A percentile compares a stretch with the other conserved stretches of the same genome.
These are phyloP conservation scores for Muscicapa adusta DNA, from an alignment of 2,113 vertebrate genomes.

Conservation along the genomic window DNA sequence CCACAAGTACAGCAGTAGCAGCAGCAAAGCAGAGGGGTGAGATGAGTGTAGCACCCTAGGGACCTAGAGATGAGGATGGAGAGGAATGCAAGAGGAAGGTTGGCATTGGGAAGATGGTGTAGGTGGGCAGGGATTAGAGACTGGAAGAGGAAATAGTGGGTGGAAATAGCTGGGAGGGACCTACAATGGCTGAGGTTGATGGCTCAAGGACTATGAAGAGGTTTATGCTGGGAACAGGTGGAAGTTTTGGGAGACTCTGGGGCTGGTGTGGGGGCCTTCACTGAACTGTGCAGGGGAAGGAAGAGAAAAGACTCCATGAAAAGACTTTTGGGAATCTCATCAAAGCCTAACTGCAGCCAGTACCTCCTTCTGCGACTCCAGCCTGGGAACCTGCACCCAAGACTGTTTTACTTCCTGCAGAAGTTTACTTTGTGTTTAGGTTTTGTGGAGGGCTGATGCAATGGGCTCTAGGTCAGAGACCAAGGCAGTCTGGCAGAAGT, in stretches of 20 bases:
- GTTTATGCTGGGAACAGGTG: background rate
- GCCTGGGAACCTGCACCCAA: no score
- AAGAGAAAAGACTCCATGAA: background rate
- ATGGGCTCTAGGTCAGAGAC: background rate
- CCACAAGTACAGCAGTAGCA: background rate
- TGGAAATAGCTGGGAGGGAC: background rate
- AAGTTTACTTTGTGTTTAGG: background rate
- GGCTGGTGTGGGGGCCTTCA: background rate
- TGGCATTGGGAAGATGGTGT: background rate
- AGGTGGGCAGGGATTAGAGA: background rate
- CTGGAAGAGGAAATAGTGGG: background rate
- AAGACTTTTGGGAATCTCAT: background rate
- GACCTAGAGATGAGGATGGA: background rate
- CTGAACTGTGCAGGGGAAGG: background rate
- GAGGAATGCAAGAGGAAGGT: background rate
- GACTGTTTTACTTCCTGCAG: background rate
- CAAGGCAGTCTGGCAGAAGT: background rate
- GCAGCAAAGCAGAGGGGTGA: background rate
- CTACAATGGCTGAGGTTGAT: fast-evolving
- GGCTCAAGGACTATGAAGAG: background rate
- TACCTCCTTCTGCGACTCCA: background rate
- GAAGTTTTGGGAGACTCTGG: background rate
- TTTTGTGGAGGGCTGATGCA: background rate
- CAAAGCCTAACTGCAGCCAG: background rate
- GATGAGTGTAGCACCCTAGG: background rate